phyloP scores from a whole-genome alignment of 1,140 invertebrate genomes.

The Arctopsyche grandis region DNA sequence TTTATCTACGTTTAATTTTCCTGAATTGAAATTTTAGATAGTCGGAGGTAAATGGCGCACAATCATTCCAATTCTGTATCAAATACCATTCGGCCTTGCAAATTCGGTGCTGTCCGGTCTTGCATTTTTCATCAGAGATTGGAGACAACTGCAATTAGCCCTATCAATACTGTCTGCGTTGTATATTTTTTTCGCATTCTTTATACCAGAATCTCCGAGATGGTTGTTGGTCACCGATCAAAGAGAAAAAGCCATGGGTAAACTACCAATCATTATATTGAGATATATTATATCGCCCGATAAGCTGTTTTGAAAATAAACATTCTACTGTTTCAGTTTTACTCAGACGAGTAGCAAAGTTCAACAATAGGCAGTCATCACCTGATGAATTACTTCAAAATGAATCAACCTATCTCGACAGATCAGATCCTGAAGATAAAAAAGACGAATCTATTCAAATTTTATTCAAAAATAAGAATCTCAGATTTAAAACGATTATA shows the following conservation, averaged over 20 bases:
- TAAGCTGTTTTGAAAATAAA: conserved; percentile 54
- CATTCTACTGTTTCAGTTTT: background rate
- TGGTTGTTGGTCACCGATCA: conserved; percentile 80
- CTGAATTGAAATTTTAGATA: conserved; percentile 54
- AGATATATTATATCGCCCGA: conserved; percentile 61
- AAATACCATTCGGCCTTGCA: conserved; percentile 75
- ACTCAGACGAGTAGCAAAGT: background rate
- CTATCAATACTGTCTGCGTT: conserved; percentile 75
- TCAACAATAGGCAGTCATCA: background rate
- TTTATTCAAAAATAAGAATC: conserved; percentile 63
- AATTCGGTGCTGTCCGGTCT: conserved; percentile 70
- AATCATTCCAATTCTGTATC: conserved; percentile 73
- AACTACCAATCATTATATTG: conserved; percentile 38
- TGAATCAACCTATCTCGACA: no score
- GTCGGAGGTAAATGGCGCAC: conserved; percentile 74
- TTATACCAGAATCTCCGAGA: conserved; percentile 82
- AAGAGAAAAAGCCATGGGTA: conserved; percentile 69
- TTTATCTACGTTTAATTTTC: background rate
- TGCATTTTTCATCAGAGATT: conserved; percentile 73
- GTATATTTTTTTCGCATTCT: conserved; percentile 75
- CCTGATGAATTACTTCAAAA: background rate
- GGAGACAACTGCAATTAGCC: conserved; percentile 78
- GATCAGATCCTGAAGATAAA: background rate
- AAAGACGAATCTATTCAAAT: background rate
- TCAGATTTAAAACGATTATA: conserved; percentile 77